Conservation (phyloP, 2,797 vertebrate species). For the Dipus sagitta region DNA sequence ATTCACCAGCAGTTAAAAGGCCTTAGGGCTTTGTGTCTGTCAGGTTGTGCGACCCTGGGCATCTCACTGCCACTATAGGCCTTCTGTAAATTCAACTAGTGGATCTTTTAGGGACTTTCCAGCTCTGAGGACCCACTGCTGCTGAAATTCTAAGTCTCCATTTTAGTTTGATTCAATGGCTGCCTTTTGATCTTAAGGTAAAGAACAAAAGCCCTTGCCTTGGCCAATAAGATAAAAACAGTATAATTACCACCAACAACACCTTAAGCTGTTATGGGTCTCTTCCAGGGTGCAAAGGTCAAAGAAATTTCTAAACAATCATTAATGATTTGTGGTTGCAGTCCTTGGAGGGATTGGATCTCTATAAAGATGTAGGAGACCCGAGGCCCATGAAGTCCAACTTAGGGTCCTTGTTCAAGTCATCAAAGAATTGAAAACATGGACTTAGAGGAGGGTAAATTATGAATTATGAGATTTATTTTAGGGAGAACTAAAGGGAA, state of each 20-base stretch:
- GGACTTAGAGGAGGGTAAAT: no score
- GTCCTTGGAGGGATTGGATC: no score
- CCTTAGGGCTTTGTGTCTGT: not conserved
- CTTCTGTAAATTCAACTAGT: not conserved
- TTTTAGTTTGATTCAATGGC: constrained; percentile 8
- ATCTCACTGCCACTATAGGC: not conserved
- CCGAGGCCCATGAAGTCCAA: no score
- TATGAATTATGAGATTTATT: no score
- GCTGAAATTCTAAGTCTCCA: not conserved
- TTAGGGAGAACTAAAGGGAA: no score
- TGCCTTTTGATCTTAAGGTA: constrained; percentile 34
- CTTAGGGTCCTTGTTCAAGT: no score
- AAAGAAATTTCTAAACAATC: not conserved
- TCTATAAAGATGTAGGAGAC: no score
- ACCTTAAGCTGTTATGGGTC: not conserved
- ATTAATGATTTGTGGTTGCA: not conserved
- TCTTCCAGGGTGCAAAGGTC: not conserved
- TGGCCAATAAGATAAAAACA: not conserved
- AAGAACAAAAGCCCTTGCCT: constrained; percentile 5
- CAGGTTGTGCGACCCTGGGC: not conserved
- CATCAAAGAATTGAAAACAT: no score
- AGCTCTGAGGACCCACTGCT: not conserved
- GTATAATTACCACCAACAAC: not conserved
- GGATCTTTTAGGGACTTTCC: not conserved
- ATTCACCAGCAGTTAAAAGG: not conserved